These are phyloP conservation scores for Saturnia pavonia DNA, from an alignment of 2,888 invertebrate genomes.

Conservation along the genomic window DNA sequence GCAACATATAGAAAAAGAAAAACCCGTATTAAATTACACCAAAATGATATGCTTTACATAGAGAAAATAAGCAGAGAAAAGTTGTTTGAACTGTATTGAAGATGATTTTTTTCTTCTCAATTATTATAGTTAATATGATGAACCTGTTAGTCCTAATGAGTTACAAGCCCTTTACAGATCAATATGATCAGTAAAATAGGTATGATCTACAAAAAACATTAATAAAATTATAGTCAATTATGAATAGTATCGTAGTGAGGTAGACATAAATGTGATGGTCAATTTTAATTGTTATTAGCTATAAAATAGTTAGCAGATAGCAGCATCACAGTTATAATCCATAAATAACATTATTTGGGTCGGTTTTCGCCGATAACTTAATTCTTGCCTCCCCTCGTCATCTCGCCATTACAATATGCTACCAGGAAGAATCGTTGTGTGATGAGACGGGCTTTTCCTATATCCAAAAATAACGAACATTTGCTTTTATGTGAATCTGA, in stretches of 20 bases:
- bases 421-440: slow-evolving; percentile 52
- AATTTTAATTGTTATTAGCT: slow-evolving; percentile 71
- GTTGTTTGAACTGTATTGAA: too few relatives aligned
- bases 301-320: slow-evolving; percentile 73
- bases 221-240: neutral
- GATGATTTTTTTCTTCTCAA: too few relatives aligned
- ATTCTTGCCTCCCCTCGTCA: slow-evolving; percentile 73
- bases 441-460: slow-evolving; percentile 57
- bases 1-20: too few relatives aligned
- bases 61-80: too few relatives aligned
- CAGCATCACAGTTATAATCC: slow-evolving; percentile 55
- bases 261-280: slow-evolving; percentile 60
- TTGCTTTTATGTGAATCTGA: slow-evolving; percentile 26
- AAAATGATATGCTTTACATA: too few relatives aligned
- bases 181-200: too few relatives aligned
- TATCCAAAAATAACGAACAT: slow-evolving; percentile 19
- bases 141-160: too few relatives aligned
- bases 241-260: slow-evolving; percentile 20
- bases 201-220: neutral
- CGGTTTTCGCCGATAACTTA: slow-evolving; percentile 68
- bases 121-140: too few relatives aligned
- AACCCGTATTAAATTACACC: too few relatives aligned
- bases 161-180: too few relatives aligned
- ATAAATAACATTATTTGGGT: slow-evolving; percentile 63
- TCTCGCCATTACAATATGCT: slow-evolving; percentile 57